Conservation (phyloP, 2,797 vertebrate genomes). For the Sebastes flavidus region DNA sequence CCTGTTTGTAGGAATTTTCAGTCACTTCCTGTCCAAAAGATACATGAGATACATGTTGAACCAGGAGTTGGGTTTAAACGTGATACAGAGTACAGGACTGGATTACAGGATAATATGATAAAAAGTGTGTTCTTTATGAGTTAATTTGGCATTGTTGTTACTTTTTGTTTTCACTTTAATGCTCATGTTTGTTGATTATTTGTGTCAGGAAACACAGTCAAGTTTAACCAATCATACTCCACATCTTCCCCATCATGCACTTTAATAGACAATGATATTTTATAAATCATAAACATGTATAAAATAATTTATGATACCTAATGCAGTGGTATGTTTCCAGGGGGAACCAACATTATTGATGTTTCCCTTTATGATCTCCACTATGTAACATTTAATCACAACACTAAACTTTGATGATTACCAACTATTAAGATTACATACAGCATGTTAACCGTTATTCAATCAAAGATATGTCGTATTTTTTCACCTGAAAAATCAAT, state of each 20-base stretch:
- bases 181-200: background rate
- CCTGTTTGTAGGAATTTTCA: background rate
- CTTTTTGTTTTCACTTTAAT: no score
- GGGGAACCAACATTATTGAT: background rate
- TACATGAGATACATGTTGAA: background rate
- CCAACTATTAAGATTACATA: background rate
- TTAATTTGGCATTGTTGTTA: fast-evolving
- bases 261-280: background rate
- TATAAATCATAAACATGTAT: fast-evolving
- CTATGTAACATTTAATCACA: background rate
- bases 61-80: background rate
- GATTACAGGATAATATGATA: background rate
- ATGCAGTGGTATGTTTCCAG: background rate
- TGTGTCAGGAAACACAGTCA: background rate
- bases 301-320: no score
- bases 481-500: background rate
- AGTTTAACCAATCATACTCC: background rate
- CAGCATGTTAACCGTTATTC: background rate
- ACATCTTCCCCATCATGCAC: background rate
- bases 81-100: background rate
- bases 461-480: background rate
- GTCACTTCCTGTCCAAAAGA: background rate
- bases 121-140: background rate
- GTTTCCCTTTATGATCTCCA: background rate
- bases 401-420: background rate